Conservation (phyloP, 2,888 invertebrate genomes). For the Diaperis boleti region DNA sequence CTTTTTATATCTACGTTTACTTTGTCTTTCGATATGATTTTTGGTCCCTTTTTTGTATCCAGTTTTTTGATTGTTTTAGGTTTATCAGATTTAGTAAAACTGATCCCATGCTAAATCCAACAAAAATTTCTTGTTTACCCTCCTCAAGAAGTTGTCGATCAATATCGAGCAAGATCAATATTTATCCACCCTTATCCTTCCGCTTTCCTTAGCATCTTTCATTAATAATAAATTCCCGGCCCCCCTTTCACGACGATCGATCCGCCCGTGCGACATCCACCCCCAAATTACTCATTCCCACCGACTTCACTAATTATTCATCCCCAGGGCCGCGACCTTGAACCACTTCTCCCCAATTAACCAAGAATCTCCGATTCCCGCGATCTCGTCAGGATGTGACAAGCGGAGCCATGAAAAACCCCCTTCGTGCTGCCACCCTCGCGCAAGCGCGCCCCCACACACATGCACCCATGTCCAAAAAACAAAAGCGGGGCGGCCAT, state of each 20-base stretch:
- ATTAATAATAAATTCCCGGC: background rate
- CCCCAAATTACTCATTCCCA: background rate
- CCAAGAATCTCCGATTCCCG: conserved; percentile 18
- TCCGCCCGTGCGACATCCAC: background rate
- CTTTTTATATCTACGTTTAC: too few relatives aligned
- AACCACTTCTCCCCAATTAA: conserved; percentile 17
- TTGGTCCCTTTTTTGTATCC: too few relatives aligned
- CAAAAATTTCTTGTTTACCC: too few relatives aligned
- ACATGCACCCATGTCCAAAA: conserved; percentile 37
- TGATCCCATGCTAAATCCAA: too few relatives aligned
- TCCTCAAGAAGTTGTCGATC: too few relatives aligned
- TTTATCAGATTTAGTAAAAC: too few relatives aligned
- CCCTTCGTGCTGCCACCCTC: conserved; percentile 12
- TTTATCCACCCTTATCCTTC: background rate
- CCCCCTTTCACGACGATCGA: background rate
- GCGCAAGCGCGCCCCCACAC: conserved; percentile 34
- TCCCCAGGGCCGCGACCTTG: conserved; percentile 4
- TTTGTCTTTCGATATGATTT: too few relatives aligned
- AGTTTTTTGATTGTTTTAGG: too few relatives aligned
- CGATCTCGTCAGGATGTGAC: conserved; percentile 14
- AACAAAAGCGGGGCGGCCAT: conserved; percentile 44
- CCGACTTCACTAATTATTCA: conserved; percentile 6
- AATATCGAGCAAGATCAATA: background rate
- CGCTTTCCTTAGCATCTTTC: background rate
- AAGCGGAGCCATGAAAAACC: conserved; percentile 22